Percentiles rank a stretch among this genome's conserved stretches.
These are phyloP conservation scores for Nysson spinosus DNA, from an alignment of 2,888 invertebrate genomes.

Conservation along the genomic window DNA sequence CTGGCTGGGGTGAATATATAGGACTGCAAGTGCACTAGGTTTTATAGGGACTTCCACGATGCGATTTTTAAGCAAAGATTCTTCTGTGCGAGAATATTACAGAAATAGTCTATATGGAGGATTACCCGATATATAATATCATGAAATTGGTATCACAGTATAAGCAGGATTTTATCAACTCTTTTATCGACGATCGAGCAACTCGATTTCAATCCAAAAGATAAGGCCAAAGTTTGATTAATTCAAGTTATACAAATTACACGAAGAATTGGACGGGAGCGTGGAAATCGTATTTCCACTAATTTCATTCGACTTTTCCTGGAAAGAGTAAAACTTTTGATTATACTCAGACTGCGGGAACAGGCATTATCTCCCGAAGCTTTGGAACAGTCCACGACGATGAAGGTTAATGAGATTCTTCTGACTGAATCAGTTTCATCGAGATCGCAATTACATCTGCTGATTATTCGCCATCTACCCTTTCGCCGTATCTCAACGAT, in stretches of 20 bases:
- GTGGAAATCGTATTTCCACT: background rate
- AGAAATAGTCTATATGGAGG: no score
- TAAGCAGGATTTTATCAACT: no score
- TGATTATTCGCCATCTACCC: background rate
- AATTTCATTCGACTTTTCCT: background rate
- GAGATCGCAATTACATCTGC: background rate
- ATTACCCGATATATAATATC: no score
- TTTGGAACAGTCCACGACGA: background rate
- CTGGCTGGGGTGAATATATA: constrained; percentile 31
- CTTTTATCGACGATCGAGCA: no score
- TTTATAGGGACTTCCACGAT: constrained; percentile 12
- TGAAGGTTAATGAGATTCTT: constrained; percentile 8
- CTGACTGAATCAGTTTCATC: background rate
- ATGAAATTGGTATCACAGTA: no score
- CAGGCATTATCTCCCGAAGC: background rate
- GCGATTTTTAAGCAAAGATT: constrained; percentile 22
- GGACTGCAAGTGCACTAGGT: constrained; percentile 3
- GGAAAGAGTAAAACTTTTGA: background rate
- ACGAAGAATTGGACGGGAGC: background rate
- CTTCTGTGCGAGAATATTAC: background rate
- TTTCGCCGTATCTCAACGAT: background rate
- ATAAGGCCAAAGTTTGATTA: background rate
- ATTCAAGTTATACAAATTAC: constrained; percentile 1
- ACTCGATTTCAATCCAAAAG: no score
- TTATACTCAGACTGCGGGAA: background rate